phyloP scores from a whole-genome alignment of 2,888 invertebrate species.

The Chrysomela aeneicollis region DNA sequence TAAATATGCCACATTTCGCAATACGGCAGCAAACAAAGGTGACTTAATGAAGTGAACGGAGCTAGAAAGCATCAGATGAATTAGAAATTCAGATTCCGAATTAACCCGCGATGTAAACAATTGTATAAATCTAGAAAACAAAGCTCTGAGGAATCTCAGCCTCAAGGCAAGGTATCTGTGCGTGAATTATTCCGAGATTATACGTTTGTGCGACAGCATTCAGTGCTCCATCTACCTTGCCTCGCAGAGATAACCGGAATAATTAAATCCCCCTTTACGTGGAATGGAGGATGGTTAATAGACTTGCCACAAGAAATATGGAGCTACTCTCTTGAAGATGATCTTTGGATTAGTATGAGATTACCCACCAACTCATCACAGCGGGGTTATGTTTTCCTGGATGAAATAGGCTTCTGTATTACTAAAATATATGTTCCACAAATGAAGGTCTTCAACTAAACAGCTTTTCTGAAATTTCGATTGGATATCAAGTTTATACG shows the following conservation, averaged over 20 bases:
- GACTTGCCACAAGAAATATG: constrained; percentile 10
- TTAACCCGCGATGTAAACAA: constrained; percentile 63
- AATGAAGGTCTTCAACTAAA: too few relatives aligned
- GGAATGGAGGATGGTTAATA: constrained; percentile 8
- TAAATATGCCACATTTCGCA: not conserved
- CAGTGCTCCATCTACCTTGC: constrained; percentile 56
- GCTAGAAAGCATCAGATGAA: constrained; percentile 39
- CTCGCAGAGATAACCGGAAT: constrained; percentile 61
- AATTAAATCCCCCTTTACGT: constrained; percentile 57
- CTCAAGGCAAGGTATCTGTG: constrained; percentile 54
- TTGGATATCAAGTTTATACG: too few relatives aligned
- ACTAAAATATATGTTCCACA: too few relatives aligned
- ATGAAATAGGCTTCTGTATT: too few relatives aligned
- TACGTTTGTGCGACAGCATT: constrained; percentile 56
- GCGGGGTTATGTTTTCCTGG: not conserved
- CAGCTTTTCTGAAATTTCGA: too few relatives aligned
- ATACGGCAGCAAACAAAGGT: not conserved
- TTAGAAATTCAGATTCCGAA: constrained; percentile 62
- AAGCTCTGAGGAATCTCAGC: constrained; percentile 57
- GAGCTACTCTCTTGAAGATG: not conserved
- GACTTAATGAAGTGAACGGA: not conserved
- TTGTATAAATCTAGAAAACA: constrained; percentile 61
- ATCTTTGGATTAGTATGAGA: constrained; percentile 6
- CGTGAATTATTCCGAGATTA: constrained; percentile 59
- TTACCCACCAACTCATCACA: constrained; percentile 3